phyloP scores from a whole-genome alignment of 2,113 vertebrate species.

The Xiphophorus couchianus region DNA sequence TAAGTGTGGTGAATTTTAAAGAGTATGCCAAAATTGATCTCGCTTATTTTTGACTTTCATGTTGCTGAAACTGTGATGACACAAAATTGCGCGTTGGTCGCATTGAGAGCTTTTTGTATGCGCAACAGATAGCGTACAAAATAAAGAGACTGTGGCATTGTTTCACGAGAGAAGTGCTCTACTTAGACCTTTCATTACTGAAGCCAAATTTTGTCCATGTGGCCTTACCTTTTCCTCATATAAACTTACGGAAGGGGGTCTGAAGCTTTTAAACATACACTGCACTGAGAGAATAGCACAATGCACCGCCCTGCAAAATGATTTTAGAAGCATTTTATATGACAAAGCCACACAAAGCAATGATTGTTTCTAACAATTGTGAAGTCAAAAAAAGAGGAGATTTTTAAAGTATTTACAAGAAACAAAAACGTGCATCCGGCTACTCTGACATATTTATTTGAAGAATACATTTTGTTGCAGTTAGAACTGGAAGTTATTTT shows the following conservation, averaged over 20 bases:
- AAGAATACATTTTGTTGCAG: too few species aligned
- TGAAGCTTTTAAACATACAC: conserved; percentile 85
- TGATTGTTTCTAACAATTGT: too few species aligned
- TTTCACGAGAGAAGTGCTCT: conserved; percentile 39
- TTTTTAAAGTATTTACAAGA: too few species aligned
- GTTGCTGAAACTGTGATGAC: neutral
- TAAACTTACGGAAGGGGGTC: conserved; percentile 98
- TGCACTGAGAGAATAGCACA: conserved; percentile 86
- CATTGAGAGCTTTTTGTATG: conserved; percentile 5
- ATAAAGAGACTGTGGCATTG: conserved; percentile 21
- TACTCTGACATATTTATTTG: too few species aligned
- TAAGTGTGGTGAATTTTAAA: neutral
- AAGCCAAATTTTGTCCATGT: conserved; percentile 56
- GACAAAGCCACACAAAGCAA: too few species aligned
- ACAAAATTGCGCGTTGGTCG: conserved; percentile 13
- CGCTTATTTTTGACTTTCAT: conserved; percentile 9
- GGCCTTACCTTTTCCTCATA: conserved; percentile 83
- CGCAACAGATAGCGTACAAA: conserved; percentile 14
- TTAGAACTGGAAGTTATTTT: too few species aligned
- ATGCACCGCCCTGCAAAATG: conserved; percentile 64
- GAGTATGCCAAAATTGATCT: neutral
- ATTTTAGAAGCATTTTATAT: too few species aligned
- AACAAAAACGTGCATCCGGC: too few species aligned
- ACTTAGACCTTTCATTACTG: conserved; percentile 40
- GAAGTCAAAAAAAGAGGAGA: too few species aligned